These are phyloP conservation scores for Brachionus rotundiformis DNA, from an alignment of 1,140 invertebrate genomes.

Conservation along the genomic window DNA sequence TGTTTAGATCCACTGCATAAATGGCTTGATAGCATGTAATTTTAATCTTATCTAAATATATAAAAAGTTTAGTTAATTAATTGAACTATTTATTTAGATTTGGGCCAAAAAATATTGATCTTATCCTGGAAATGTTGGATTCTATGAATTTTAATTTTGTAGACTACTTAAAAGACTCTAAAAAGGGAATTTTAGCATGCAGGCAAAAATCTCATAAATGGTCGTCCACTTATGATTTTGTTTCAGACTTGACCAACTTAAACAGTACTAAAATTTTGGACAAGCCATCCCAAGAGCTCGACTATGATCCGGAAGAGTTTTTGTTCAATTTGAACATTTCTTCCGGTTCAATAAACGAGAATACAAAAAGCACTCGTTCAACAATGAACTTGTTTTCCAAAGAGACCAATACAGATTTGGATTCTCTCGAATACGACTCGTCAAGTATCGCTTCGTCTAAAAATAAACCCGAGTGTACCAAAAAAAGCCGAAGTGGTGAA, in stretches of 20 bases:
- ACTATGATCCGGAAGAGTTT: constrained; percentile 35
- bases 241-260: background rate
- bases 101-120: background rate
- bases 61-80: too few species aligned
- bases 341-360: constrained; percentile 28
- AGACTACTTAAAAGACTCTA: constrained; percentile 74
- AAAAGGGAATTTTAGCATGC: constrained; percentile 70
- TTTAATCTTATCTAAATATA: background rate
- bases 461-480: background rate
- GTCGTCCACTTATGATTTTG: constrained; percentile 29
- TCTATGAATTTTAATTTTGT: constrained; percentile 57
- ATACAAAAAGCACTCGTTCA: background rate
- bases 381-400: background rate
- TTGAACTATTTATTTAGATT: too few species aligned
- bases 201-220: constrained; percentile 28
- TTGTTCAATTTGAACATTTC: constrained; percentile 47
- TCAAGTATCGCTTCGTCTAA: background rate
- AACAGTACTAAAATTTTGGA: constrained; percentile 46
- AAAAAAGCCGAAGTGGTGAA: background rate
- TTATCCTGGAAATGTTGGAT: background rate
- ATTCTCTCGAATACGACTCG: background rate
- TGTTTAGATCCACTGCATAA: background rate
- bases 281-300: constrained; percentile 12
- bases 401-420: background rate
- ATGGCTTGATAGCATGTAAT: constrained; percentile 7